Percentiles rank a stretch among this genome's conserved stretches.
phyloP scores from a whole-genome alignment of 1,140 invertebrate species.

The Drosophila lowei region DNA sequence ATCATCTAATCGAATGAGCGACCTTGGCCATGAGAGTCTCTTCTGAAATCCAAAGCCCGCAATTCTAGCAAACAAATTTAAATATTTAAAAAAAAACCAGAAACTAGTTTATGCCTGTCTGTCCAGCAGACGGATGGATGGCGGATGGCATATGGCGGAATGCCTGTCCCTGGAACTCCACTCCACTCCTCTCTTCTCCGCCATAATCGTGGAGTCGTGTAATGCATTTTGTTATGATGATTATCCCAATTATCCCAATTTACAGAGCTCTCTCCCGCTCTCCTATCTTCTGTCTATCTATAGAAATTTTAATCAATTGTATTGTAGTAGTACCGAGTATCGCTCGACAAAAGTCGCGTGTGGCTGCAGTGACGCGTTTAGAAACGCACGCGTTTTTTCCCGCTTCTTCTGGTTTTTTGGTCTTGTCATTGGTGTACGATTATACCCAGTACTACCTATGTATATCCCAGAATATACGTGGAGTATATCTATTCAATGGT shows the following conservation, averaged over 20 bases:
- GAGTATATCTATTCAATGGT: no score
- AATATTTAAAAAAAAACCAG: conserved; percentile 17
- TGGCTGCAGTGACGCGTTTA: conserved; percentile 15
- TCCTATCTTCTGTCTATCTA: not conserved
- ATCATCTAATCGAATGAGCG: conserved; percentile 53
- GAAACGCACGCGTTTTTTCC: conserved; percentile 20
- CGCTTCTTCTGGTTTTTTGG: not conserved
- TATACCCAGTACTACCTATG: no score
- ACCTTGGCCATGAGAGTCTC: conserved; percentile 78
- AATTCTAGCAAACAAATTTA: not conserved
- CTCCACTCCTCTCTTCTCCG: conserved; percentile 1
- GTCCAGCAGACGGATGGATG: not conserved
- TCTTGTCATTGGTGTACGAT: not conserved
- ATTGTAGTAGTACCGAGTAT: not conserved
- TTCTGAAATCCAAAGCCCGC: not conserved
- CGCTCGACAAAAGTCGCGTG: conserved; percentile 10
- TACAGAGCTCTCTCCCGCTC: conserved; percentile 11
- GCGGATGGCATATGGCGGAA: not conserved
- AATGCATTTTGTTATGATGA: conserved; percentile 55
- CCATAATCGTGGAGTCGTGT: conserved; percentile 21
- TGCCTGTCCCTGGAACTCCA: conserved; percentile 15
- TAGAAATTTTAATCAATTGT: not conserved
- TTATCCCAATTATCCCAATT: conserved; percentile 50
- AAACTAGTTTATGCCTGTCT: conserved; percentile 36
- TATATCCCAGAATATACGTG: no score